Evolutionary conservation across 92 coral and sea anemone species (phyloP).

Genomic region (Actinernus sp.): DNA sequence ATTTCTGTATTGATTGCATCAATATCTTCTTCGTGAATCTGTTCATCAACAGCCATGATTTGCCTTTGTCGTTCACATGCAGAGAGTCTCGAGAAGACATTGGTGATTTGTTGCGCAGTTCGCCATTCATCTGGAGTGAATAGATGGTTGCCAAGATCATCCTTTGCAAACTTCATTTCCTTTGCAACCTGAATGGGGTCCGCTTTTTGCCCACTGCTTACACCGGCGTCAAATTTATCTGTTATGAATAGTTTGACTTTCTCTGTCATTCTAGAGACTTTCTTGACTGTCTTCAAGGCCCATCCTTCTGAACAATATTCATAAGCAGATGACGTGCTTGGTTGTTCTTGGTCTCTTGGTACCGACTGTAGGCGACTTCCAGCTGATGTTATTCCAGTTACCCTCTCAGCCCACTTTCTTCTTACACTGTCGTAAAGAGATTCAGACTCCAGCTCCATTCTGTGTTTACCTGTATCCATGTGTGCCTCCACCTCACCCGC

Average conservation of each 20-base stretch:
- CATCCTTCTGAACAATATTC: constrained; percentile 28
- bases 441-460: constrained; percentile 18
- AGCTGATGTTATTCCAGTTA: constrained; percentile 23
- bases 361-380: constrained; percentile 4
- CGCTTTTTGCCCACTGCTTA: constrained; percentile 34
- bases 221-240: constrained; percentile 39
- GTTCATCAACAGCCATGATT: constrained; percentile 22
- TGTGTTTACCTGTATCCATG: constrained; percentile 45
- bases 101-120: constrained; percentile 44
- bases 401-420: constrained; percentile 36
- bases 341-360: constrained; percentile 13
- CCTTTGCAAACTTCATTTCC: constrained; percentile 42
- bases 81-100: constrained; percentile 52
- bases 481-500: constrained; percentile 27
- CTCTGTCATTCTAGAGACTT: constrained; percentile 17
- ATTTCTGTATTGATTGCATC: constrained; percentile 39
- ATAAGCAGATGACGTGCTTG: constrained; percentile 5
- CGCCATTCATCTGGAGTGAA: constrained; percentile 52
- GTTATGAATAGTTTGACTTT: constrained; percentile 24
- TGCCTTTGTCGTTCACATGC: constrained; percentile 32
- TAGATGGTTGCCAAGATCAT: constrained; percentile 18
- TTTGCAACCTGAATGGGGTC: constrained; percentile 27
- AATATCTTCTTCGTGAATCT: constrained; percentile 43
- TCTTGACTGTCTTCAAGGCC: constrained; percentile 36
- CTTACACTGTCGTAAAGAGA: constrained; percentile 29